A percentile compares a stretch with the other conserved stretches of the same genome.
Conservation (phyloP, 2,113 vertebrate species). For the Gracilinanus agilis region DNA sequence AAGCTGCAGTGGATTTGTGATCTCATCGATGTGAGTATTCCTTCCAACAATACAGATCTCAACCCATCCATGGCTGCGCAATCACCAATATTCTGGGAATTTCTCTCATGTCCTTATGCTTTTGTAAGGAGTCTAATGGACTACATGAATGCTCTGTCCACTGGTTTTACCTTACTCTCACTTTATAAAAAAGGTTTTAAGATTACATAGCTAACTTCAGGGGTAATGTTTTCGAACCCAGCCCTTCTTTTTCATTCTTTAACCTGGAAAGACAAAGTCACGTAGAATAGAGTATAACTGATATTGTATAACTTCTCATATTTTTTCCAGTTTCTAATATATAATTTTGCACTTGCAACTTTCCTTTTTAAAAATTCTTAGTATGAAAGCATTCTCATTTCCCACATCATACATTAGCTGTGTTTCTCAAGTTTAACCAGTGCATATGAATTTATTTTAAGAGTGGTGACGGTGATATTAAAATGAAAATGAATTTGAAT, state of each 20-base stretch:
- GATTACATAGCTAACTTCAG: neutral
- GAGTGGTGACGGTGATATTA: neutral
- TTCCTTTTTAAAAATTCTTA: neutral
- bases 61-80: neutral
- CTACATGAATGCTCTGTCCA: neutral
- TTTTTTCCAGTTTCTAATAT: neutral
- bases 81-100: neutral
- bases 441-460: neutral
- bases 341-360: neutral
- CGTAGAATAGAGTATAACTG: neutral
- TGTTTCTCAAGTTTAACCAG: neutral
- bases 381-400: neutral
- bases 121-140: neutral
- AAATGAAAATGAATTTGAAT: neutral
- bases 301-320: neutral
- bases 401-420: neutral
- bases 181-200: neutral
- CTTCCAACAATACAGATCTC: neutral
- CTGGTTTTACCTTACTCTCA: neutral
- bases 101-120: neutral
- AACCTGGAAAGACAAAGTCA: neutral
- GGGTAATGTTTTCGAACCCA: neutral
- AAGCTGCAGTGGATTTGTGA: neutral
- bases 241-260: slow-evolving; percentile 1
- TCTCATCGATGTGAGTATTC: neutral